phyloP scores from a whole-genome alignment of 2,888 invertebrate genomes.

The Julus scandinavius region DNA sequence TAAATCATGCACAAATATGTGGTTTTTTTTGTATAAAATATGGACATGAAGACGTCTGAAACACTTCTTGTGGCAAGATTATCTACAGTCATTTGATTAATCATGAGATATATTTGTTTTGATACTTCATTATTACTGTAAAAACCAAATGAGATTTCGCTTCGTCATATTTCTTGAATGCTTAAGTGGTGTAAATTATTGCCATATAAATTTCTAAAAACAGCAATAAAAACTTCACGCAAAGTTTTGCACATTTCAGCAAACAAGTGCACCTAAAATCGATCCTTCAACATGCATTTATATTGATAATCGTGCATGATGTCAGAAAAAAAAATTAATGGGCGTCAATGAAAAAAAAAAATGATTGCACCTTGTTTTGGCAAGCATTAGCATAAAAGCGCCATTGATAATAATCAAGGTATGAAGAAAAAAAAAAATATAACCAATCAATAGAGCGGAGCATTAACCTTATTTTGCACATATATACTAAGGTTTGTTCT shows the following conservation, averaged over 20 bases:
- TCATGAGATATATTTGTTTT: neutral
- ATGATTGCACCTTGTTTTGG: neutral
- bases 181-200: neutral
- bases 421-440: neutral
- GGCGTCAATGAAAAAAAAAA: neutral
- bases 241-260: neutral
- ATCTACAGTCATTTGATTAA: neutral
- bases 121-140: neutral
- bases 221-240: neutral
- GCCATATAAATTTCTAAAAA: neutral
- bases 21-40: neutral
- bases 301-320: neutral
- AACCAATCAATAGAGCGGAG: neutral
- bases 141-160: neutral
- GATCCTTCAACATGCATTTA: neutral
- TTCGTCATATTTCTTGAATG: neutral
- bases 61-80: neutral
- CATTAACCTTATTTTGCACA: constrained; percentile 1
- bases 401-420: neutral
- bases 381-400: constrained; percentile 22
- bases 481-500: neutral
- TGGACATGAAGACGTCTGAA: neutral
- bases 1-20: constrained; percentile 1
- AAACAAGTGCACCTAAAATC: neutral
- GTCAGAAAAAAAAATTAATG: neutral